A percentile compares a stretch with the other conserved stretches of the same genome.
Conservation (phyloP, 2,797 vertebrate species). For the Masticophis lateralis region DNA sequence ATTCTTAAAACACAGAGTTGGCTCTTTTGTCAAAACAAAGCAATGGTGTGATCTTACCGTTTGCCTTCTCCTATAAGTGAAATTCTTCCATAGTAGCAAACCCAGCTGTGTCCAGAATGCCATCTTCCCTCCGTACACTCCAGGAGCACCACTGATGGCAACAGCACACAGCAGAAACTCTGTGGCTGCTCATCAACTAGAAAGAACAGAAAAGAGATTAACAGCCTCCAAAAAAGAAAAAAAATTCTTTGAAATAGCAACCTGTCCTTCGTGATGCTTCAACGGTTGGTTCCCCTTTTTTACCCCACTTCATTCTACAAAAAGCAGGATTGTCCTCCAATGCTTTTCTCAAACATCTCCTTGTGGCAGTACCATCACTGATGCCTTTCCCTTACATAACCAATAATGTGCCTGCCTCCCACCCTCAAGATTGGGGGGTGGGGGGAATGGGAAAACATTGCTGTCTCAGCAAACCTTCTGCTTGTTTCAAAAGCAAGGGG, state of each 20-base stretch:
- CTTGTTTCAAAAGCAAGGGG: neutral
- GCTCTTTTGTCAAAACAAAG: neutral
- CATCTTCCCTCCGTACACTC: slow-evolving; percentile 77
- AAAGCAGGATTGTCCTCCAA: neutral
- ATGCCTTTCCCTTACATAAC: neutral
- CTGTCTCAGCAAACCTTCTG: neutral
- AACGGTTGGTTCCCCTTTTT: neutral
- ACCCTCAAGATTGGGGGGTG: neutral
- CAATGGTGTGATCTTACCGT: slow-evolving; percentile 76
- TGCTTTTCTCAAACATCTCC: neutral
- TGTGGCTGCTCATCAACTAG: slow-evolving; percentile 76
- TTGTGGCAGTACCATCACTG: neutral
- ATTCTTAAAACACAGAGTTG: neutral
- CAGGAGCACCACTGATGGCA: slow-evolving; percentile 56
- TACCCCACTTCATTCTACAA: neutral
- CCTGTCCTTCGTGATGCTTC: neutral
- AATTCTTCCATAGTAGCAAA: slow-evolving; percentile 96
- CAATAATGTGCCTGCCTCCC: neutral
- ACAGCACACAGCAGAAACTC: slow-evolving; percentile 57
- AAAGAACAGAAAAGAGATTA: slow-evolving; percentile 30
- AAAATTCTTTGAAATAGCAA: slow-evolving; percentile 24
- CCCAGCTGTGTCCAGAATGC: slow-evolving; percentile 86
- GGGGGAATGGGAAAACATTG: neutral
- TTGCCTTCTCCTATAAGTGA: slow-evolving; percentile 89
- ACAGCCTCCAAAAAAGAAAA: slow-evolving; percentile 22